Base-by-base conservation (phyloP, 2,888 invertebrate species). In the Heliconius sara region DNA sequence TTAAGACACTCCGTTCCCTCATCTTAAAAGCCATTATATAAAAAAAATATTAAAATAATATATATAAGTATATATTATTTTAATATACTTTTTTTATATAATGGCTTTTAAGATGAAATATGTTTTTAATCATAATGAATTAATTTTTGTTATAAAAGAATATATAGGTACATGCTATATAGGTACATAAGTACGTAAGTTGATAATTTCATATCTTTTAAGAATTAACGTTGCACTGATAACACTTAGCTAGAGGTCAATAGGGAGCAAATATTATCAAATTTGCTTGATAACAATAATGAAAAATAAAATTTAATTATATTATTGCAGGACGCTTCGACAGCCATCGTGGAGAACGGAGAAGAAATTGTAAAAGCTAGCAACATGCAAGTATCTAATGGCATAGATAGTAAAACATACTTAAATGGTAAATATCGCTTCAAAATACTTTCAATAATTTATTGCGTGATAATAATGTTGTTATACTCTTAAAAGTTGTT, bases 381-480 rank as follows among this genome's bases (percentile, higher is more conserved):
- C 85, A 92, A 88, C 84, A 91, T 91, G 91, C 90, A 90, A 81
- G 87, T 90, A 68, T 87, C 90, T 10, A 95, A 95, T 83, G 94
- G 93, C 82, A 85, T 91, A 76, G 89, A 86, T 80, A 87, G 87
- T 77, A 84, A 89, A 67, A 89, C 90, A 85, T 85, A 90, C 83
- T 86, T 91, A 86, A 91, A 93, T 85, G 95, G 95, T 93, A 87
- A 88, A 87, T 86, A 70, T 63, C 47, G 47, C 9, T 43, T 52
- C 16, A 70, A 0, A 25, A 70, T 25, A 47, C 6, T 65, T 65
- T 16, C 27, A 65, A 16, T 60, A 19, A 2, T 52, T 52, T 9
- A 34, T 34, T 34, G 9, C 9, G 34, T 34, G 34, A 34, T 34
- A 34, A 34, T 34, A 34, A 34, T 34, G 9, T 34, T 39, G 34